Percentiles rank a stretch among this genome's conserved stretches.
Evolutionary conservation across 2,113 vertebrate genomes (phyloP).

Genomic region (Lagopus muta): DNA sequence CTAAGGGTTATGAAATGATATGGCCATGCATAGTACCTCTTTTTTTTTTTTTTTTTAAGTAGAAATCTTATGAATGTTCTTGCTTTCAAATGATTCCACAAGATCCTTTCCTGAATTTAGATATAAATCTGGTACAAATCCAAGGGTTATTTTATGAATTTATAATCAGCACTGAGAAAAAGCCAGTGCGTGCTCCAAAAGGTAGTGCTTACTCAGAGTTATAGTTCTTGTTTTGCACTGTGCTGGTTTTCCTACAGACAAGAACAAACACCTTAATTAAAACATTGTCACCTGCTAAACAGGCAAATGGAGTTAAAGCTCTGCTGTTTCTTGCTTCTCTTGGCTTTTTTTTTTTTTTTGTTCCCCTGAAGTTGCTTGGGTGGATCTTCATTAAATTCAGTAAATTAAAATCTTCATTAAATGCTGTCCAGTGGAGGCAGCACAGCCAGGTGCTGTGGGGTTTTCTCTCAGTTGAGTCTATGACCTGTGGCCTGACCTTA

Average conservation of each 20-base stretch:
- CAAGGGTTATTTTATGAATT: background rate
- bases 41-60: background rate
- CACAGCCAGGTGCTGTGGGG: background rate
- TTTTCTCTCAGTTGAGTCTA: background rate
- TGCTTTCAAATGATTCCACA: background rate
- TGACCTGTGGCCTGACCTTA: conserved; percentile 26
- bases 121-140: background rate
- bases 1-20: background rate
- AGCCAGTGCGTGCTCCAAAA: background rate
- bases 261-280: background rate
- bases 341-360: background rate
- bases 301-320: background rate
- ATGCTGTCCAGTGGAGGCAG: background rate
- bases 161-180: background rate
- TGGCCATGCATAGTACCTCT: background rate
- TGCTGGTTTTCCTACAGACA: background rate
- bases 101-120: background rate
- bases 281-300: background rate
- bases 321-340: background rate
- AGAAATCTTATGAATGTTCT: background rate
- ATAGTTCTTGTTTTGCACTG: background rate
- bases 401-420: background rate
- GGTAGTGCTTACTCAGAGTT: background rate
- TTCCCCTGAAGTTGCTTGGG: background rate
- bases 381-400: background rate